Base-by-base conservation (phyloP, 1,140 invertebrate genomes). In the Matsumurasca onukii region DNA sequence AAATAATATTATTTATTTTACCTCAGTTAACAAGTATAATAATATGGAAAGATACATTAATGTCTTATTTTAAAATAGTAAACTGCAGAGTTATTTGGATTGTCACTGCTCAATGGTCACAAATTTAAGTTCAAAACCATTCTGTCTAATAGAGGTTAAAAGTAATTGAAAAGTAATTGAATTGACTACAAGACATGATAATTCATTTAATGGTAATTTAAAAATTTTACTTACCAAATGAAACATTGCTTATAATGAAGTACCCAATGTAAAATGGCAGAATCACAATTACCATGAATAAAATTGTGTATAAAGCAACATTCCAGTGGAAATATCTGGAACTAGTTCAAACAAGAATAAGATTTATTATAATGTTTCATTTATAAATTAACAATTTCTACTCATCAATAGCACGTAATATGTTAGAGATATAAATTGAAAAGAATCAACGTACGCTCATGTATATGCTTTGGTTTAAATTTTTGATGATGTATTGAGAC, bases 251-350 rank as follows among this genome's bases (percentile, higher is more conserved):
- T 70, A 98, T 88, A 66, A 96, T 90, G 78, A 93, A 98, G 79
- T 98, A 98, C 30, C 92, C 93, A 75, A 99, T 97, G 77, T 98
- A 99, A 82, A 98, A 94, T 74, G 98, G 98, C 80, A 99, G 92
- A 45, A 98, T 84, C 30, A 97, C 91, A 71, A 99, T 97, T 1
- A 99, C 89, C 86, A 98, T 92, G 78, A 98, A 92, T 25, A 99
- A 81, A 74, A 99, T 89, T 67, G 90, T 85, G 77, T 97, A 98
- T 0, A 99, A 84, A 15, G 91, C 93, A 69, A 97, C 79, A 78
- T 96, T 93, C 97, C 97, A 99, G 78, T 97, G 94, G 76, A 98
- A 93, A 80, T 95, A 97, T 76, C 98, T 86, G 27, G 96, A 98
- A 80, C 95, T 98, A 78, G 78, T 73, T 68, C 69, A 72, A 79